Conservation (phyloP, 30 jellyfish, hydroid and myxozoan genomes). For the Euphysa ruthae region DNA sequence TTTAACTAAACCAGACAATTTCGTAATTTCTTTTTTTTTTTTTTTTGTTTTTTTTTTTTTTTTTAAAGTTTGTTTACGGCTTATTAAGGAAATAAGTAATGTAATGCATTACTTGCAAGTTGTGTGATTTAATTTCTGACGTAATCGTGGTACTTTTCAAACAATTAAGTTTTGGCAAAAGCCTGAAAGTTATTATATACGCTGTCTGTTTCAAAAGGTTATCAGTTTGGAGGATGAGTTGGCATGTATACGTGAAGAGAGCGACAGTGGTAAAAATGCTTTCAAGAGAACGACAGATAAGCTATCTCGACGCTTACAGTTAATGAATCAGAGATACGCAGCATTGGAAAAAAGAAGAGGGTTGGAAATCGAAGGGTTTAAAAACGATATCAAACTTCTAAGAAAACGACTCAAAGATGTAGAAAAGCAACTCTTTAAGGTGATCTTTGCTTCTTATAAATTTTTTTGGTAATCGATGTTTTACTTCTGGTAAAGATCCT, state of each 20-base stretch:
- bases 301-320: constrained; percentile 63
- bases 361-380: constrained; percentile 86
- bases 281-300: constrained; percentile 74
- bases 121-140: too few relatives aligned
- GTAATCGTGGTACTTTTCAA: too few relatives aligned
- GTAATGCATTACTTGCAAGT: too few relatives aligned
- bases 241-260: constrained; percentile 88
- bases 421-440: constrained; percentile 89
- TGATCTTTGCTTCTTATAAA: background rate
- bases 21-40: too few relatives aligned
- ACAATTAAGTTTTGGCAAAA: too few relatives aligned
- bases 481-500: too few relatives aligned
- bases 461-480: too few relatives aligned
- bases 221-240: constrained; percentile 94
- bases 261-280: constrained; percentile 69
- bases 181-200: too few relatives aligned
- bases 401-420: constrained; percentile 82
- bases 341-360: constrained; percentile 83
- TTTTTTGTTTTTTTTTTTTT: too few relatives aligned
- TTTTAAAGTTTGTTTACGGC: too few relatives aligned
- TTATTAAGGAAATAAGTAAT: too few relatives aligned
- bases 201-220: constrained; percentile 17
- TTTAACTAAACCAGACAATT: too few relatives aligned
- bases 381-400: constrained; percentile 79
- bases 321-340: constrained; percentile 83